Percentiles rank a stretch among this genome's conserved stretches.
These are phyloP conservation scores for Apamea crenata DNA, from an alignment of 2,888 invertebrate species.

Conservation along the genomic window DNA sequence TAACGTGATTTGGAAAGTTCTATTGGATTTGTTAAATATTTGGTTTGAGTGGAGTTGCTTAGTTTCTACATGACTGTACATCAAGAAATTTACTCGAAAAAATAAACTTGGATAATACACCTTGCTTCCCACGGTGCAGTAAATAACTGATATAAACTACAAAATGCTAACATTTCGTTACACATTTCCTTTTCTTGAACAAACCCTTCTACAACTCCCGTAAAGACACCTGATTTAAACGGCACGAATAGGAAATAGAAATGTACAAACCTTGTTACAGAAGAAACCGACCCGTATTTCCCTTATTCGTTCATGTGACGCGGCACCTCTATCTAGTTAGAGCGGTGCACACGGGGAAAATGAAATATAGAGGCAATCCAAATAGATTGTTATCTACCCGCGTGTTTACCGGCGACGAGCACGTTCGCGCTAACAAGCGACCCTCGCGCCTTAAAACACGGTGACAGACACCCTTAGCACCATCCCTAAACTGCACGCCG, in stretches of 20 bases:
- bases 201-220: slow-evolving; percentile 30
- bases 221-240: slow-evolving; percentile 57
- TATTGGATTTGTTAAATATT: slow-evolving; percentile 33
- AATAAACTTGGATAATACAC: background rate
- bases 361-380: slow-evolving; percentile 91
- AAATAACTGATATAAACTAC: background rate
- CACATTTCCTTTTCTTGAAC: background rate
- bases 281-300: slow-evolving; percentile 86
- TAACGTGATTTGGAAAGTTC: slow-evolving; percentile 48
- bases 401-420: slow-evolving; percentile 89
- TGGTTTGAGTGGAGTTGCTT: background rate
- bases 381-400: slow-evolving; percentile 91
- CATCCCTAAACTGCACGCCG: slow-evolving; percentile 71
- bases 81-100: background rate
- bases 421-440: slow-evolving; percentile 89
- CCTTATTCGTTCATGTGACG: slow-evolving; percentile 77
- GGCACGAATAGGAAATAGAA: slow-evolving; percentile 51
- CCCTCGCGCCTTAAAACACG: slow-evolving; percentile 80
- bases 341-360: slow-evolving; percentile 86
- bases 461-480: slow-evolving; percentile 80
- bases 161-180: background rate
- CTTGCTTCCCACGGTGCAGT: too few relatives aligned
- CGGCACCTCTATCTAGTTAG: slow-evolving; percentile 88
- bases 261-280: slow-evolving; percentile 76
- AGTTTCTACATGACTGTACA: background rate